These are phyloP conservation scores for Guaruba guarouba DNA, from an alignment of 2,113 vertebrate genomes.

Conservation along the genomic window DNA sequence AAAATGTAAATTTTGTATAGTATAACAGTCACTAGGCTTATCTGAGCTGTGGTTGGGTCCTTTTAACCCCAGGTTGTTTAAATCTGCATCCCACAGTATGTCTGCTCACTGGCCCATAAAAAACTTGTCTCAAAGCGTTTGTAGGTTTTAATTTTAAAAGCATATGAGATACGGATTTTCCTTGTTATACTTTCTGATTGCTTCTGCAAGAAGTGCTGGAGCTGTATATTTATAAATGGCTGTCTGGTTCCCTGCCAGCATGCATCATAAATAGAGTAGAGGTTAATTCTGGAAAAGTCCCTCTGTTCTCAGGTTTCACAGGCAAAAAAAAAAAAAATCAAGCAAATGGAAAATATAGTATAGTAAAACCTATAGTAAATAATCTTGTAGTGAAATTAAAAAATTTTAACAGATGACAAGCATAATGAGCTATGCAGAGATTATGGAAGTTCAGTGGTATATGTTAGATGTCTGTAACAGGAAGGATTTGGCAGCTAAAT, in stretches of 20 bases:
- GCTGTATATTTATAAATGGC: background rate
- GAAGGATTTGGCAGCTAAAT: background rate
- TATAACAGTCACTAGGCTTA: background rate
- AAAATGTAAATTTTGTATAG: background rate
- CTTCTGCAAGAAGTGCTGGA: background rate
- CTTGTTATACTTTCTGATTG: background rate
- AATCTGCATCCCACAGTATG: background rate
- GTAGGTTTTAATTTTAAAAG: background rate
- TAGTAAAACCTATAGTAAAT: background rate
- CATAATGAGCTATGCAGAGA: background rate
- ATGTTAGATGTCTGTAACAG: background rate
- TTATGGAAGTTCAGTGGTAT: background rate
- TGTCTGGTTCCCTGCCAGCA: background rate
- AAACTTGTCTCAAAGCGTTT: background rate
- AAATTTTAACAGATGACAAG: background rate
- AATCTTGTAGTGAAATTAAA: background rate
- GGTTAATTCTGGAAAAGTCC: background rate
- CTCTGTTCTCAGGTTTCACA: background rate
- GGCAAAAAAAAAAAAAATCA: background rate
- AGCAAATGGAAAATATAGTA: background rate
- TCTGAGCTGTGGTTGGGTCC: background rate
- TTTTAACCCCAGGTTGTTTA: background rate
- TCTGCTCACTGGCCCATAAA: background rate
- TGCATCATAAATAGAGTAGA: background rate
- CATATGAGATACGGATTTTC: background rate